Percentiles rank a stretch among this genome's conserved stretches.
Conservation (phyloP, 35 echinoderm and acorn worm genomes). For the Ophioderma brevispina region DNA sequence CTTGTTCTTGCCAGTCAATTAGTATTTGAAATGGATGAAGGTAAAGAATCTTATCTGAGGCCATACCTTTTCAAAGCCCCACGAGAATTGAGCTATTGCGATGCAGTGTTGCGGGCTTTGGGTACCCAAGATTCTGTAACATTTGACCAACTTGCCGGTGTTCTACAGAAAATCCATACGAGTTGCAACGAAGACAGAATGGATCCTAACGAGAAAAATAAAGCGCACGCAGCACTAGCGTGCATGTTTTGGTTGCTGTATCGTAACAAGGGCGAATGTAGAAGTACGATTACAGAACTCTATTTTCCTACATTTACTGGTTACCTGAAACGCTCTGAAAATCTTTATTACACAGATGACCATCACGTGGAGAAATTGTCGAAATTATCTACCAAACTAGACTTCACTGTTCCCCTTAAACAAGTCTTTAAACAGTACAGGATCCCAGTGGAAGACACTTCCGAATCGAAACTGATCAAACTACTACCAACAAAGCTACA, state of each 20-base stretch:
- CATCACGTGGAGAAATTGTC: background rate
- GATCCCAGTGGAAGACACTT: no score
- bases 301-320: background rate
- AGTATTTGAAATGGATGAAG: constrained; percentile 8
- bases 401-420: constrained; percentile 15
- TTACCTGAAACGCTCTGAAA: background rate
- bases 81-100: constrained; percentile 12
- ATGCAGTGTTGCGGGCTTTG: background rate
- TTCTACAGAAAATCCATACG: background rate
- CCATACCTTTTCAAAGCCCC: constrained; percentile 20
- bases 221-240: background rate
- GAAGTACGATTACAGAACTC: background rate
- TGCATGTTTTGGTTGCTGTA: background rate
- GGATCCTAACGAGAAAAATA: background rate
- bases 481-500: background rate
- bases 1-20: background rate
- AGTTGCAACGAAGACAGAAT: background rate
- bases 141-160: constrained; percentile 25
- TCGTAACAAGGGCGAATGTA: background rate
- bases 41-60: background rate
- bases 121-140: background rate
- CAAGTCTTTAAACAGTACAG: background rate
- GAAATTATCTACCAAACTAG: background rate
- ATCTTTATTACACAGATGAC: constrained; percentile 7
- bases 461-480: background rate